Conservation (phyloP, 1,140 invertebrate species). For the Polypedilum vanderplanki region DNA sequence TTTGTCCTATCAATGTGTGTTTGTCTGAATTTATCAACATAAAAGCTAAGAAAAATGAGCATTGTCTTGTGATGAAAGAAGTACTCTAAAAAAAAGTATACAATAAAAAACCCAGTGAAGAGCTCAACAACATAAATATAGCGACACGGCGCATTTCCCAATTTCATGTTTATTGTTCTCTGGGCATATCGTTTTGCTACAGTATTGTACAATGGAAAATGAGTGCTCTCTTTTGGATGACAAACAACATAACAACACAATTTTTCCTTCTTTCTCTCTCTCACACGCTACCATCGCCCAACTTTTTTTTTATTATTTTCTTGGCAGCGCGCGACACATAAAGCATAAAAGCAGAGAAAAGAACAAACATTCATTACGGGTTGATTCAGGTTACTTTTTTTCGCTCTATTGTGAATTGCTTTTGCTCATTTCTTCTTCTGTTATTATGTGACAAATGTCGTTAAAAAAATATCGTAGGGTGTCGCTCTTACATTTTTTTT, state of each 20-base stretch:
- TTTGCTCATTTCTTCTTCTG: neutral
- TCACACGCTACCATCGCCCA: neutral
- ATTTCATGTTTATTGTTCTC: no score
- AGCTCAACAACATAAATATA: no score
- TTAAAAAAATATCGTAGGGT: slow-evolving; percentile 7
- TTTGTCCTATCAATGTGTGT: neutral
- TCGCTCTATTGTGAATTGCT: neutral
- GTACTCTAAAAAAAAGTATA: no score
- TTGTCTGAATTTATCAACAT: slow-evolving; percentile 19
- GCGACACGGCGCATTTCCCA: no score
- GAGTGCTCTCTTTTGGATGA: neutral
- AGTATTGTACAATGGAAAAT: no score
- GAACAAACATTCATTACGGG: slow-evolving; percentile 27
- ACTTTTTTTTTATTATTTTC: neutral
- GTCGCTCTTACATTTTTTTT: neutral
- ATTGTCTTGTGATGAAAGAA: neutral
- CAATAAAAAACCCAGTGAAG: no score
- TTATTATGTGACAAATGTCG: neutral
- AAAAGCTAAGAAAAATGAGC: slow-evolving; percentile 12
- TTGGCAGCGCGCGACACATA: neutral
- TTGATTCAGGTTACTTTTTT: slow-evolving; percentile 22
- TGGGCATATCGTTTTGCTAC: no score
- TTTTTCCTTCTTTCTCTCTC: neutral
- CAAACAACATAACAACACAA: slow-evolving; percentile 24
- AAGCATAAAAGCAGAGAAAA: neutral